phyloP scores from a whole-genome alignment of 2,797 vertebrate genomes.

The Cirrhinus molitorella region DNA sequence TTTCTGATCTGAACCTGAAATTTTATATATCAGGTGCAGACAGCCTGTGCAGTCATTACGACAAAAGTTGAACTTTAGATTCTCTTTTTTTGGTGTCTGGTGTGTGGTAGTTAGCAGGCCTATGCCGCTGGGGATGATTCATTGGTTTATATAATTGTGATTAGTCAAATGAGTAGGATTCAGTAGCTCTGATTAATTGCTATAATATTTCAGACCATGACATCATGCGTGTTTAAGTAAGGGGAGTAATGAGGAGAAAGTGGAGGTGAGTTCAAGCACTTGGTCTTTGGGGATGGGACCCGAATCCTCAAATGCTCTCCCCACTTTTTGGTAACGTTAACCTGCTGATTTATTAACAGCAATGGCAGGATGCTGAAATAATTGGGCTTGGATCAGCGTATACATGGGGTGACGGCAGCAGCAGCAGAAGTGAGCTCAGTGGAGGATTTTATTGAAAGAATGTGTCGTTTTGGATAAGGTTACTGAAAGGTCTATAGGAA shows the following conservation, averaged over 20 bases:
- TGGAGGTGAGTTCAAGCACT: slow-evolving; percentile 34
- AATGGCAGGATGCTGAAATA: slow-evolving; percentile 69
- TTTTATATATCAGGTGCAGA: slow-evolving; percentile 73
- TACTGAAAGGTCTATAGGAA: slow-evolving; percentile 45
- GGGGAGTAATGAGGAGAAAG: slow-evolving; percentile 64
- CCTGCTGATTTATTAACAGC: slow-evolving; percentile 71
- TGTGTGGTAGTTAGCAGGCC: slow-evolving; percentile 35
- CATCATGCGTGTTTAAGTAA: slow-evolving; percentile 68
- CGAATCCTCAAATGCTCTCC: slow-evolving; percentile 50
- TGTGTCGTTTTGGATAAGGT: slow-evolving; percentile 74
- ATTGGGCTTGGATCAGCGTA: slow-evolving; percentile 68
- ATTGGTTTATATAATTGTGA: slow-evolving; percentile 73
- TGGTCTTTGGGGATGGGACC: slow-evolving; percentile 37
- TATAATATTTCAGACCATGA: slow-evolving; percentile 72
- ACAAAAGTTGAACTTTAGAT: slow-evolving; percentile 66
- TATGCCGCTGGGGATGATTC: slow-evolving; percentile 57
- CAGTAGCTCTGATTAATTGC: slow-evolving; percentile 81
- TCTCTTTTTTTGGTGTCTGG: not conserved
- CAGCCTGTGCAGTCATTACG: slow-evolving; percentile 68
- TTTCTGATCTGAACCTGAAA: slow-evolving; percentile 71
- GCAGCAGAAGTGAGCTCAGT: slow-evolving; percentile 51
- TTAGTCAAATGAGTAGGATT: slow-evolving; percentile 72
- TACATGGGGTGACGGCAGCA: slow-evolving; percentile 54
- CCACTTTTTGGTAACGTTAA: slow-evolving; percentile 47
- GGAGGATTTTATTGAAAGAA: slow-evolving; percentile 72